A percentile compares a stretch with the other conserved stretches of the same genome.
Evolutionary conservation across 2,113 vertebrate species (phyloP).

Genomic region (Apodemus sylvaticus): DNA sequence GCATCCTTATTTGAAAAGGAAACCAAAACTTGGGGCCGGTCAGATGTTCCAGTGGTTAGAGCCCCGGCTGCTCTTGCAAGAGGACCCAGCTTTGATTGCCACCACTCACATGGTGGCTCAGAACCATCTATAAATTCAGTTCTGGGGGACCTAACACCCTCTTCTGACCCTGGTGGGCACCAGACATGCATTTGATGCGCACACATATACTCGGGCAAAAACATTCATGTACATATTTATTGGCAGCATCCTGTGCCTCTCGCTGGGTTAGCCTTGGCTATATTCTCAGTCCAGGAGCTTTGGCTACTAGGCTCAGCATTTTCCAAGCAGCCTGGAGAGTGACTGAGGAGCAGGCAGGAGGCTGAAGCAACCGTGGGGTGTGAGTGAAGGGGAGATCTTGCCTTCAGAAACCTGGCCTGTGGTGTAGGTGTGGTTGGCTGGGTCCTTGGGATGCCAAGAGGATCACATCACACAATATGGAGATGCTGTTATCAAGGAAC

Average conservation of each 20-base stretch:
- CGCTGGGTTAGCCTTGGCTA: not conserved
- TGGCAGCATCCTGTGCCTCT: not conserved
- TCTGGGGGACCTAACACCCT: not conserved
- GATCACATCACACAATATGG: not conserved
- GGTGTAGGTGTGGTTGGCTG: not conserved
- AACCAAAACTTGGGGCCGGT: not conserved
- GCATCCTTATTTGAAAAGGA: not conserved
- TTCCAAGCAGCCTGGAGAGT: not conserved
- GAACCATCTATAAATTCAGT: not conserved
- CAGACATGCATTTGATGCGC: not conserved
- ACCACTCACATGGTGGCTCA: not conserved
- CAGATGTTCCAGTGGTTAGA: not conserved
- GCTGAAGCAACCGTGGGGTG: not conserved
- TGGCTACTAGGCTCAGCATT: not conserved
- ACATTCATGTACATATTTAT: not conserved
- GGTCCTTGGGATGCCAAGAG: not conserved
- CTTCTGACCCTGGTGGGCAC: not conserved
- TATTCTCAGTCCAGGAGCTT: not conserved
- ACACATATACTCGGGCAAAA: not conserved
- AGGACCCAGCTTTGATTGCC: not conserved
- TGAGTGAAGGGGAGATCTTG: not conserved
- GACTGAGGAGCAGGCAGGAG: accelerated
- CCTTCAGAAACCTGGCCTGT: not conserved
- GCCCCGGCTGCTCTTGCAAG: not conserved
- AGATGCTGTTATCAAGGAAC: not conserved